phyloP scores from a whole-genome alignment of 1,140 invertebrate species.

The Drosophila nasuta region DNA sequence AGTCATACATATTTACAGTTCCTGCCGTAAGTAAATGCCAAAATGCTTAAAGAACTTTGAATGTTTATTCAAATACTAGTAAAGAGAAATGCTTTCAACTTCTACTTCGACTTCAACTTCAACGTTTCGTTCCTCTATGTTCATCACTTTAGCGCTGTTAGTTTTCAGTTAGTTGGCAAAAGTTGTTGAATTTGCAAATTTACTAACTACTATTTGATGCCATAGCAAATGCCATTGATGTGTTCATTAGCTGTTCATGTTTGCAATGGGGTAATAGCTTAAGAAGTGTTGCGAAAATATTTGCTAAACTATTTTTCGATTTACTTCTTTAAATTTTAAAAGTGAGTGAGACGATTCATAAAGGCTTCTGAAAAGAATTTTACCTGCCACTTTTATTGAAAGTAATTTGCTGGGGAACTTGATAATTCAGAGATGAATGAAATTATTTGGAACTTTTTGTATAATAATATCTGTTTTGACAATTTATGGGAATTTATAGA shows the following conservation, averaged over 20 bases:
- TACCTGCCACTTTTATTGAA: too few species aligned
- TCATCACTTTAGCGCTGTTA: background rate
- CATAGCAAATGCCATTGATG: background rate
- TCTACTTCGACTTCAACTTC: background rate
- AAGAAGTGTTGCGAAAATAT: too few species aligned
- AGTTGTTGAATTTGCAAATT: background rate
- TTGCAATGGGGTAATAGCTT: background rate
- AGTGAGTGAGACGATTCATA: too few species aligned
- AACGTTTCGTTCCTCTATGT: background rate
- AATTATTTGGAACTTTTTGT: too few species aligned
- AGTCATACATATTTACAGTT: slow-evolving; percentile 28
- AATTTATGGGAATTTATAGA: too few species aligned
- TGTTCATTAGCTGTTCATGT: slow-evolving; percentile 1
- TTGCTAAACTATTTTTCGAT: too few species aligned
- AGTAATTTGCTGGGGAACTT: too few species aligned
- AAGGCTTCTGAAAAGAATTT: too few species aligned
- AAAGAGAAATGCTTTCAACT: slow-evolving; percentile 12
- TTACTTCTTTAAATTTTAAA: too few species aligned
- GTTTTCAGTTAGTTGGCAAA: background rate
- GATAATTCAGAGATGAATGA: too few species aligned
- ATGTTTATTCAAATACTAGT: slow-evolving; percentile 22
- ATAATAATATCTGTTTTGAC: too few species aligned
- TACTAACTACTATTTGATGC: background rate
- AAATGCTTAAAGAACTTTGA: slow-evolving; percentile 12
- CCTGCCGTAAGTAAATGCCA: slow-evolving; percentile 5